Conservation (phyloP, 1,140 invertebrate genomes). For the Drosophila ananassae region DNA sequence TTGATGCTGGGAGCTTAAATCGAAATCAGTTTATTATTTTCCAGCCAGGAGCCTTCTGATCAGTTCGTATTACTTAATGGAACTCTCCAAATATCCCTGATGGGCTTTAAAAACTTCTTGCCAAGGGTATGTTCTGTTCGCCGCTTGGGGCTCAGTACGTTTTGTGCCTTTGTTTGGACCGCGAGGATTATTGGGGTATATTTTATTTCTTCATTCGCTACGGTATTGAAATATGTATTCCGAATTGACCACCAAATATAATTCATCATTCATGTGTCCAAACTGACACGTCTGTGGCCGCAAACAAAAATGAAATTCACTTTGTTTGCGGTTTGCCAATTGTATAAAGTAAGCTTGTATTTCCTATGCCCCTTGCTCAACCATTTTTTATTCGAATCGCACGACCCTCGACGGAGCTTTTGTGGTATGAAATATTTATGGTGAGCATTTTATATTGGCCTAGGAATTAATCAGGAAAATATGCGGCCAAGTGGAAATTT, state of each 20-base stretch:
- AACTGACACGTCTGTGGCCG: constrained; percentile 79
- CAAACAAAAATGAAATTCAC: constrained; percentile 78
- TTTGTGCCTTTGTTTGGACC: background rate
- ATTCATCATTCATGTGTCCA: constrained; percentile 81
- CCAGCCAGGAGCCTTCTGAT: constrained; percentile 16
- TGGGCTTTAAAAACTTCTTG: background rate
- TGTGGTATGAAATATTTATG: constrained; percentile 64
- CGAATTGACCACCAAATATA: constrained; percentile 61
- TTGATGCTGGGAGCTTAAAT: constrained; percentile 47
- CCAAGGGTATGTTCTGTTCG: background rate
- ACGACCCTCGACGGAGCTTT: constrained; percentile 4
- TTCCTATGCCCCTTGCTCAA: constrained; percentile 36
- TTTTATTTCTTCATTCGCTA: constrained; percentile 18
- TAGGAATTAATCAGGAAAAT: constrained; percentile 75
- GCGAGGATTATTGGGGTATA: constrained; percentile 20
- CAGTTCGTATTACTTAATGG: background rate
- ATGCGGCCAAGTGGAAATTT: constrained; percentile 69
- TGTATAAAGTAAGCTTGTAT: constrained; percentile 51
- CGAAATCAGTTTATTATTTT: constrained; percentile 42
- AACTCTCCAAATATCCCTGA: constrained; percentile 1
- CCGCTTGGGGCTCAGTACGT: background rate
- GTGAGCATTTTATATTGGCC: constrained; percentile 29
- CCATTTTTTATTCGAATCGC: constrained; percentile 8
- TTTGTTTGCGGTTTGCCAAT: constrained; percentile 72
- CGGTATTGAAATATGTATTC: constrained; percentile 25